Conservation (phyloP, 2,888 invertebrate species). For the Dicyrtoma fusca region DNA sequence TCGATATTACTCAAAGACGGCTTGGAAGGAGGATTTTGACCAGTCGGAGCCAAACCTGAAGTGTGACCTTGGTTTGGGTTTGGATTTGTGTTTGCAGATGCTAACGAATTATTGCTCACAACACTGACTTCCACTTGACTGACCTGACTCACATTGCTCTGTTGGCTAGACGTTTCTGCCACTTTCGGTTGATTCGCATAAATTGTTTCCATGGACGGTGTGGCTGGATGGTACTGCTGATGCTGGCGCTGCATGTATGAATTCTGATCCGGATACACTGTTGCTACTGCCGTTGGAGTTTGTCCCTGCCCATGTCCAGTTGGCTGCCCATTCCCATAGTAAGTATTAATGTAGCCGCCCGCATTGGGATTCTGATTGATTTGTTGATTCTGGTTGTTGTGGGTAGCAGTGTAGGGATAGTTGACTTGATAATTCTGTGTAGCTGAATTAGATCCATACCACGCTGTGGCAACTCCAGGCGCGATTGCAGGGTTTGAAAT, state of each 20-base stretch:
- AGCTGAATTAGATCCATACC: too few species aligned
- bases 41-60: not conserved
- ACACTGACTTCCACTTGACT: not conserved
- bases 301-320: too few species aligned
- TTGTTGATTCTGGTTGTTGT: too few species aligned
- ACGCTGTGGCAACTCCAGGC: too few species aligned
- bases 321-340: too few species aligned
- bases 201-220: constrained; percentile 9
- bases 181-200: constrained; percentile 5
- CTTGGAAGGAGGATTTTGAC: not conserved
- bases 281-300: too few species aligned
- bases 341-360: too few species aligned
- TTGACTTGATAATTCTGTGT: not conserved
- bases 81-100: not conserved
- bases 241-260: not conserved
- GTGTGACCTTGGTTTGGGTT: not conserved
- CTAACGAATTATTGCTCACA: not conserved
- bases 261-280: too few species aligned
- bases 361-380: too few species aligned
- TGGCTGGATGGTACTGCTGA: not conserved
- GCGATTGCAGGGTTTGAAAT: too few species aligned
- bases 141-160: not conserved
- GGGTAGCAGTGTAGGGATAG: constrained; percentile 2
- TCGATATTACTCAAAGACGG: constrained; percentile 65
- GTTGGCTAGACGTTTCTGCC: constrained; percentile 6